Base-by-base conservation (phyloP, 2,888 invertebrate genomes). In the Azorinus chamasolen region DNA sequence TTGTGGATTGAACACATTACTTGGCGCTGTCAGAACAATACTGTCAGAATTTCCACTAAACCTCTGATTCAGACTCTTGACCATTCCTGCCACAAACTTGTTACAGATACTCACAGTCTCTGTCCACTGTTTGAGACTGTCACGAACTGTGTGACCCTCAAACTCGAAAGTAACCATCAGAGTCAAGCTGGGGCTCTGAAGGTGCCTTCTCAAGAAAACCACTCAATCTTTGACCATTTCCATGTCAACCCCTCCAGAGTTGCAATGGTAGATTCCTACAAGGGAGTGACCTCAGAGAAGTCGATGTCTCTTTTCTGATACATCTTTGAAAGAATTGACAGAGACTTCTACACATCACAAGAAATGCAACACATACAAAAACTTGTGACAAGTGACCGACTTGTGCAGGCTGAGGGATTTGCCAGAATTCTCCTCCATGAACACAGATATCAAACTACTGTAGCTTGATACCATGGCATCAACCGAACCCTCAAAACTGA, bases 401-500 rank as follows among this genome's bases (percentile, higher is more conserved):
- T n/a, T n/a, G n/a, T 79, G 45, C 16, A 73, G 53, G 46, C 61
- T 50, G 14, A 73, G 53, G 45, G 62, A 41, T 45, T 73, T 73
- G 6, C 61, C 68, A 50, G 72, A 69, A 1, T 50, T 71, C 51
- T 78, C 78, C 55, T 76, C 65, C 18, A 76, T 10, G 20, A 76
- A 71, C 16, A 71, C 66, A 0, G 66, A 65, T 0, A 65, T 51
- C 18, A n/a, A n/a, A n/a, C n/a, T n/a, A n/a, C n/a, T n/a, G n/a
- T n/a, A n/a, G n/a, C n/a, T n/a, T n/a, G n/a, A 72, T 2, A 74
- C 53, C 45, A 69, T 32, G n/a, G 74, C 74, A n/a, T 74, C 66
- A n/a, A 79, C 70, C 25, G 73, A 55, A 25, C 74, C 79, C 16
- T 79, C 69, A 70, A 74, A 79, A 66, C 73, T 79, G 8, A 65